Base-by-base conservation (phyloP, 64 coral and sea anemone genomes). In the Acropora yongei region DNA sequence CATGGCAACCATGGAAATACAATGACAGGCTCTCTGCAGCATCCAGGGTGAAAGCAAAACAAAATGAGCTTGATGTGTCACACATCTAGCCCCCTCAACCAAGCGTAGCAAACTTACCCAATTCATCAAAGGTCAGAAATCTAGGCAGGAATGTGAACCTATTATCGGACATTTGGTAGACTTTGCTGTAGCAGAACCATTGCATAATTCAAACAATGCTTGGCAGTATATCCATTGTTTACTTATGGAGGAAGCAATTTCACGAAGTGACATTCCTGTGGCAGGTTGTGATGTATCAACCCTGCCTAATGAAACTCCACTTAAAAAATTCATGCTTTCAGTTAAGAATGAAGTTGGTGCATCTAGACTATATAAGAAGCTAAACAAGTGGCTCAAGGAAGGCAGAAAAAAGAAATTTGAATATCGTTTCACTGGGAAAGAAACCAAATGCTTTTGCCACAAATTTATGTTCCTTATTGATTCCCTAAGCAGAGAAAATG, bases 111-210 rank as follows among this genome's bases (percentile, higher is more conserved):
- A 93, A 14, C 49, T 93, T 48, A 69, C 78, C 13, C 58, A 63
- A 1, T 76, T 73, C 82, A 79, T 87, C 6, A 92, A 53, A 93
- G 41, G 45, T 19, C 57, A 50, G 13, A 80, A 93, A 10, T 93
- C 85, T 49, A 82, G 72, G 74, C 86, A 89, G 65, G 92, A 94
- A 57, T 88, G 68, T 89, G 17, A 17, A 60, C 92, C 92, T 63
- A 45, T 94, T 48, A 78, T 89, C 47, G 72, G 13, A 50, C 71
- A 74, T 55, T 75, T 89, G 61, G 79, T 94, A 55, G 92, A 94
- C 79, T 80, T 53, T 41, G 76, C 76, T 65, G 82, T 75, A 83
- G 86, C 86, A 87, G 91, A 44, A 5, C 30, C 20, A 6, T 10
- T 44, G 1, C 9, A 5, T 66, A 89, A 89, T 60, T 80, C 20